Percentiles rank a stretch among this genome's conserved stretches.
Conservation (phyloP, 1,140 invertebrate species). For the Fopius arisanus region DNA sequence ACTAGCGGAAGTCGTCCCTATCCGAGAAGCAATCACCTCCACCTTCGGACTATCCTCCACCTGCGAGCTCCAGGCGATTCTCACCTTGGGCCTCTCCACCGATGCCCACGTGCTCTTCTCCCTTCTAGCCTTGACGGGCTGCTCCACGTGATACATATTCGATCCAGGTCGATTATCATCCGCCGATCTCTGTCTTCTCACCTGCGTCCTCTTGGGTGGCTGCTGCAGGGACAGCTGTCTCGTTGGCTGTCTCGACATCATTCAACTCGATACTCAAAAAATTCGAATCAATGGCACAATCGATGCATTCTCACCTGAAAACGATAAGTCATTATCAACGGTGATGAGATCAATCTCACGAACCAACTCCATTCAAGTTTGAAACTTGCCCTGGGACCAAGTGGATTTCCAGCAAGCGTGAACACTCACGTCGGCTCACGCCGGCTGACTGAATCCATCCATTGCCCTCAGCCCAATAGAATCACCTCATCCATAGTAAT, state of each 20-base stretch:
- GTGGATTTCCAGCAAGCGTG: conserved; percentile 16
- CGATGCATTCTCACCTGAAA: not conserved
- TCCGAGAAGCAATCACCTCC: conserved; percentile 55
- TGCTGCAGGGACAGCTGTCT: conserved; percentile 45
- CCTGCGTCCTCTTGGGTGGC: conserved; percentile 31
- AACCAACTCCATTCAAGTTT: conserved; percentile 9
- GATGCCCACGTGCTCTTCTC: conserved; percentile 20
- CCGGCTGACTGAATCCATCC: conserved; percentile 55
- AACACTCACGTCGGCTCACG: conserved; percentile 45
- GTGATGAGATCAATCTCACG: not conserved
- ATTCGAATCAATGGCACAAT: not conserved
- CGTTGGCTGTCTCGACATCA: conserved; percentile 38
- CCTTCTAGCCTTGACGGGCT: conserved; percentile 22
- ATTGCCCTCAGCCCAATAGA: conserved; percentile 39
- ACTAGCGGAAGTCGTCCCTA: conserved; percentile 33
- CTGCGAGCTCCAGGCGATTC: conserved; percentile 54
- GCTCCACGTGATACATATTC: not conserved
- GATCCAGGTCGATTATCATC: conserved; percentile 47
- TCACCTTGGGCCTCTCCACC: conserved; percentile 45
- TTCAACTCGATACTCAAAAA: too few species aligned
- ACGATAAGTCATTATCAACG: not conserved
- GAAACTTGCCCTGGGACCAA: not conserved
- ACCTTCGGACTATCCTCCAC: conserved; percentile 41
- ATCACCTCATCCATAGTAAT: conserved; percentile 18
- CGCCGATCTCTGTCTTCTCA: conserved; percentile 56